A percentile compares a stretch with the other conserved stretches of the same genome.
Conservation (phyloP, 2,797 vertebrate species). For the Trachurus trachurus region DNA sequence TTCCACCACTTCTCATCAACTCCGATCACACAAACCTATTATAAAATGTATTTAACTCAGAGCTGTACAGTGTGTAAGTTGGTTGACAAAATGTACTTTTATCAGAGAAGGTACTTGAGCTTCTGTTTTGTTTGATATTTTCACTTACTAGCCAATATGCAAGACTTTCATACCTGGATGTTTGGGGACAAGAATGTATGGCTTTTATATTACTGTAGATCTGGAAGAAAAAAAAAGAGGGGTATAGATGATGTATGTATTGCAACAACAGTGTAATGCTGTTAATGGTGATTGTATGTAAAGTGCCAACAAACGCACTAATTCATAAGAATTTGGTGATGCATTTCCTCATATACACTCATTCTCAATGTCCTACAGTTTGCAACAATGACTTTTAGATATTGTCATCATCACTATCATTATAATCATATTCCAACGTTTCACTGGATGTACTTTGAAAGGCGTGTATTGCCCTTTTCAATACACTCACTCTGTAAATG, state of each 20-base stretch:
- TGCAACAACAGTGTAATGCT: slow-evolving; percentile 27
- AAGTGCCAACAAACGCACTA: slow-evolving; percentile 58
- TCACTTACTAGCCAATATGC: slow-evolving; percentile 56
- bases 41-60: slow-evolving; percentile 40
- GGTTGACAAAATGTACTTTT: slow-evolving; percentile 14
- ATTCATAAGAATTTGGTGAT: slow-evolving; percentile 33
- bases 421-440: slow-evolving; percentile 52
- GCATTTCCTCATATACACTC: slow-evolving; percentile 32
- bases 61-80: slow-evolving; percentile 31
- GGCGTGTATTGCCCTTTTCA: slow-evolving; percentile 79
- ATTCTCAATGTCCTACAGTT: slow-evolving; percentile 38
- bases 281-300: slow-evolving; percentile 48
- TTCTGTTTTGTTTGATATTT: slow-evolving; percentile 38
- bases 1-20: slow-evolving; percentile 19
- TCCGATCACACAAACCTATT: slow-evolving; percentile 16
- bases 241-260: slow-evolving; percentile 31
- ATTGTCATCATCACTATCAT: slow-evolving; percentile 26
- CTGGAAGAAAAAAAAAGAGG: slow-evolving; percentile 24
- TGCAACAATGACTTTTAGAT: slow-evolving; percentile 36
- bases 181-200: slow-evolving; percentile 59
- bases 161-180: slow-evolving; percentile 61
- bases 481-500: slow-evolving; percentile 80
- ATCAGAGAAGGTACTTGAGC: neutral
- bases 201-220: slow-evolving; percentile 41
- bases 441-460: slow-evolving; percentile 66